Base-by-base conservation (phyloP, 2,888 invertebrate genomes). In the Tenthredo amoena region DNA sequence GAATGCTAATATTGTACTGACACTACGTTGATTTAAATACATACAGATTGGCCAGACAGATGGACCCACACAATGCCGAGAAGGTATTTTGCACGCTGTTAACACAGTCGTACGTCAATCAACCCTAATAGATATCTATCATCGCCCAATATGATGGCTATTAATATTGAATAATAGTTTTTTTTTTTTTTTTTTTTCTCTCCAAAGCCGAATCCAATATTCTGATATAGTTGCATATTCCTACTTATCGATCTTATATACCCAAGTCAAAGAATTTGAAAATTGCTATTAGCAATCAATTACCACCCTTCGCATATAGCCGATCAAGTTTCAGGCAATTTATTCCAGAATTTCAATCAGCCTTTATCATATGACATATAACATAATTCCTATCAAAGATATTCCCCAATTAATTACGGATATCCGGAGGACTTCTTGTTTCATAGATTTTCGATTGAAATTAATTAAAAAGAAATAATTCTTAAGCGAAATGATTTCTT, bases 1-100 rank as follows among this genome's bases (percentile, higher is more conserved):
- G 83, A 83, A 83, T 83, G 83, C 83, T 83, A 83, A 83, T 82
- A 82, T 82, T 58, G 31, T 71, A 68, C 68, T 47, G 83, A 83
- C 83, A 83, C 83, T 50, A 83, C 83, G 68, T 47, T 71, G 47
- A 68, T 68, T 83, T 83, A 31, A 31, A 68, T 81, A 34, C 37
- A 21, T 71, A 83, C 47, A 65, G 83, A 83, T 83, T 65, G 71
- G 50, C 55, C 83, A 71, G 68, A 83, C 68, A 68, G 31, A 83
- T 47, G 43, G 68, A 82, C 58, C 12, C 47, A 47, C 65, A 31
- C 71, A 34, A 68, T 40, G 9, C 15, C 18, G 18, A 40, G 18
- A 40, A 43, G 68, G 43, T 83, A 83, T 83, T 81, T 83, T 83
- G 82, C 82, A 83, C 82, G 68, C 12, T 68, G 68, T 18, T 79